Conservation (phyloP, 2,113 vertebrate genomes). For the Eonycteris spelaea region DNA sequence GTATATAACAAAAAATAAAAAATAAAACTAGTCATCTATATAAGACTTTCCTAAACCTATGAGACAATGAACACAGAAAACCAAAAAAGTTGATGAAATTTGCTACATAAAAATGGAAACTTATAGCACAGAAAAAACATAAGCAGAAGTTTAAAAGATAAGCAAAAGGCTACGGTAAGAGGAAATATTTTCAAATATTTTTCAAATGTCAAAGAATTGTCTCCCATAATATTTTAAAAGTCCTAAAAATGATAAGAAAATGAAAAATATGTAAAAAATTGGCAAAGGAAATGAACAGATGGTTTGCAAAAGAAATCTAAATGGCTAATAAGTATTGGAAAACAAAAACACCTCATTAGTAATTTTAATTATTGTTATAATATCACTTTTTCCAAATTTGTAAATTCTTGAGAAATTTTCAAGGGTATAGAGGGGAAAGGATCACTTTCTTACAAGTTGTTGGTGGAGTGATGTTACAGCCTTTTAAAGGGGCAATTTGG, state of each 20-base stretch:
- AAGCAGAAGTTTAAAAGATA: not conserved
- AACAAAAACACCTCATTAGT: not conserved
- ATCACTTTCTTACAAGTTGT: not conserved
- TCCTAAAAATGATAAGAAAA: not conserved
- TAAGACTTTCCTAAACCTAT: not conserved
- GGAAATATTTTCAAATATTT: not conserved
- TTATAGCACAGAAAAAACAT: not conserved
- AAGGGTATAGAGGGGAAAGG: not conserved
- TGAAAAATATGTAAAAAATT: not conserved
- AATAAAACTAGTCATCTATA: not conserved
- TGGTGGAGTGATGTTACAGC: not conserved
- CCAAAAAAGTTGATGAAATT: not conserved
- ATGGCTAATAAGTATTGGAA: not conserved
- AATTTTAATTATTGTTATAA: not conserved
- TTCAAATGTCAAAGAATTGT: not conserved
- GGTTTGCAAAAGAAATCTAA: constrained; percentile 9
- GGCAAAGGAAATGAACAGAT: not conserved
- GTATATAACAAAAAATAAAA: no score
- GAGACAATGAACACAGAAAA: not conserved
- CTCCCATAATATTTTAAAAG: not conserved
- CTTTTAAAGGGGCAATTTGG: not conserved
- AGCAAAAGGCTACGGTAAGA: not conserved
- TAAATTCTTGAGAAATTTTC: not conserved
- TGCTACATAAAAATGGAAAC: constrained; percentile 6
- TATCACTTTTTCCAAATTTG: not conserved